A percentile compares a stretch with the other conserved stretches of the same genome.
Evolutionary conservation across 30 jellyfish, hydroid and myxozoan genomes (phyloP).

Genomic region (Catostylus mosaicus): DNA sequence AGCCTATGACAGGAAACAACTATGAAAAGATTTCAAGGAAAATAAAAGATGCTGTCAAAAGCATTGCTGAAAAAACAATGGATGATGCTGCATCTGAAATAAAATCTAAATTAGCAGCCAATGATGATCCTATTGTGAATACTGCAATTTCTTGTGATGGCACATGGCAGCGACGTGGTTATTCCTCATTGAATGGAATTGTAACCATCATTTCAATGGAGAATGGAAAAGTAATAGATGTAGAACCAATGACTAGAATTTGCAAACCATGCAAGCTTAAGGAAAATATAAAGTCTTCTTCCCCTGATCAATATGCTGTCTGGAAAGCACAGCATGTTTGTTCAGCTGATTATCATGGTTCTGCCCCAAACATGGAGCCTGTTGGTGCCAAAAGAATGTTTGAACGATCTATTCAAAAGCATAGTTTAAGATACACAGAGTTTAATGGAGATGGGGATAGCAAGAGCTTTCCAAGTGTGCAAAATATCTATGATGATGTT

Average conservation of each 20-base stretch:
- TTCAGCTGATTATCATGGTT: constrained; percentile 19
- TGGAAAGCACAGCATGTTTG: constrained; percentile 25
- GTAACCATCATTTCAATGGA: constrained; percentile 18
- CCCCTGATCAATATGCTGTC: constrained; percentile 20
- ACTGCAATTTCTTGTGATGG: constrained; percentile 32
- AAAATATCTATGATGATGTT: constrained; percentile 18
- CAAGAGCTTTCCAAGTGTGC: constrained; percentile 35
- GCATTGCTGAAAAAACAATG: constrained; percentile 21
- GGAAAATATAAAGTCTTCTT: background rate
- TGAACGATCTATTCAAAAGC: background rate
- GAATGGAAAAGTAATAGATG: constrained; percentile 30
- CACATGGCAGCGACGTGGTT: constrained; percentile 55
- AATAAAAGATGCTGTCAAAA: background rate
- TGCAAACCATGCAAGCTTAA: constrained; percentile 18
- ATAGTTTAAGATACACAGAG: constrained; percentile 12
- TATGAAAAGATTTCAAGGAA: constrained; percentile 2
- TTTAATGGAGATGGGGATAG: constrained; percentile 61
- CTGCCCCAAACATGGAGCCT: constrained; percentile 43
- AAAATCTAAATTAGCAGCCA: background rate
- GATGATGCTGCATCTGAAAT: constrained; percentile 48
- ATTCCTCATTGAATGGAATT: background rate
- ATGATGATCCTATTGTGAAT: constrained; percentile 5
- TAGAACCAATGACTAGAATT: background rate
- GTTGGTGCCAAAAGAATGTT: constrained; percentile 24
- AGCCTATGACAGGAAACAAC: constrained; percentile 12